Percentiles rank a stretch among this genome's conserved stretches.
These are phyloP conservation scores for Drosophila aff. DNA, from an alignment of 1,140 invertebrate genomes.

Conservation along the genomic window DNA sequence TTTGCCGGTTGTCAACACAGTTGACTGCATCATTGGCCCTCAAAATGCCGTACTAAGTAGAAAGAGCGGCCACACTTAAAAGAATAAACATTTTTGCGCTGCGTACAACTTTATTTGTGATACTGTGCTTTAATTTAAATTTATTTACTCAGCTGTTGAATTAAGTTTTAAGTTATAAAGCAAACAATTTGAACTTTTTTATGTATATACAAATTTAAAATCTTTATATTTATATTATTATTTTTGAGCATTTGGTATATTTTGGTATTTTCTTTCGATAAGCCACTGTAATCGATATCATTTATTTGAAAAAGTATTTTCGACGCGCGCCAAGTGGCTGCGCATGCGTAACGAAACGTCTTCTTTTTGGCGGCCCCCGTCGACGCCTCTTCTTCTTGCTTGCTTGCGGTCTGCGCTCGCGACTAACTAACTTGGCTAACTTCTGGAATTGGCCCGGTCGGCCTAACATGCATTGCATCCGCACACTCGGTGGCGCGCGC, in stretches of 20 bases:
- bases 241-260: not conserved
- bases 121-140: not conserved
- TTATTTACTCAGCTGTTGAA: not conserved
- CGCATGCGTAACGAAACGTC: constrained; percentile 37
- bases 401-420: constrained; percentile 55
- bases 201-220: too few species aligned
- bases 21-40: too few species aligned
- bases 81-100: too few species aligned
- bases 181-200: too few species aligned
- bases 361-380: constrained; percentile 3
- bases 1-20: too few species aligned
- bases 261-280: not conserved
- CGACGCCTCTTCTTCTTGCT: constrained; percentile 33
- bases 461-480: constrained; percentile 64
- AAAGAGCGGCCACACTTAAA: too few species aligned
- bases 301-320: not conserved
- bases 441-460: constrained; percentile 56
- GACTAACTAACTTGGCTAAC: constrained; percentile 57
- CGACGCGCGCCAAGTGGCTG: constrained; percentile 8
- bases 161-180: not conserved
- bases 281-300: not conserved
- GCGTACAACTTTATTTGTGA: too few species aligned
- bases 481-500: constrained; percentile 75
- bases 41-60: too few species aligned
- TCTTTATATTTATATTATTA: too few species aligned